Percentiles rank a stretch among this genome's conserved stretches.
Evolutionary conservation across 2,888 invertebrate species (phyloP).

Genomic region (Teleiodes luculella): DNA sequence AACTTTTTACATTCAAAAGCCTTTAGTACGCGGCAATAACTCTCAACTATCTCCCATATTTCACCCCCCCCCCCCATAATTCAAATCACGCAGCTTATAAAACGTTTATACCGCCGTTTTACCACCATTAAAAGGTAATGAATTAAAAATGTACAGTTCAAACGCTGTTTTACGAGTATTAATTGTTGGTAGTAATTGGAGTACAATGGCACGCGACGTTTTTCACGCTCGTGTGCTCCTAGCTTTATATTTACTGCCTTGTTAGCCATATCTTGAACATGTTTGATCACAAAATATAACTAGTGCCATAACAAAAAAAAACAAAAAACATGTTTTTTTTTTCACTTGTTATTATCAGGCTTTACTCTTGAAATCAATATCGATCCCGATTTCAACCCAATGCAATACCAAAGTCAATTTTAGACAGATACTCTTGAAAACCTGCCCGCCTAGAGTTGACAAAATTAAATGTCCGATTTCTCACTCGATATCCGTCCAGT

Average conservation of each 20-base stretch:
- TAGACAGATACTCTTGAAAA: no score
- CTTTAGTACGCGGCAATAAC: background rate
- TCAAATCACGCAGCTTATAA: slow-evolving; percentile 66
- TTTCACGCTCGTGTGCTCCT: slow-evolving; percentile 19
- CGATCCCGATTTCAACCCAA: no score
- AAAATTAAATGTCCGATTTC: no score
- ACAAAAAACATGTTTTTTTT: no score
- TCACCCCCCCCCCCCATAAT: slow-evolving; percentile 33
- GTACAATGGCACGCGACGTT: slow-evolving; percentile 23
- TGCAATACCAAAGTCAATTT: no score
- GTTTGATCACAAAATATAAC: no score
- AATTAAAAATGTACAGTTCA: slow-evolving; percentile 58
- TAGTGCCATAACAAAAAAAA: no score
- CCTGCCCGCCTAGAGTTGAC: no score
- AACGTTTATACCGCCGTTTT: slow-evolving; percentile 61
- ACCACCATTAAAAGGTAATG: slow-evolving; percentile 59
- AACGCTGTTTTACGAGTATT: slow-evolving; percentile 55
- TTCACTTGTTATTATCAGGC: no score
- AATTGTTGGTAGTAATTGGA: slow-evolving; percentile 47
- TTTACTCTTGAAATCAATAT: no score
- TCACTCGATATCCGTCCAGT: no score
- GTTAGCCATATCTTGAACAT: background rate
- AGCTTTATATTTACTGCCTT: background rate
- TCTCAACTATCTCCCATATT: background rate
- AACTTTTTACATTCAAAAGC: no score